Conservation (phyloP, 2,888 invertebrate genomes). For the Apodemia hepburni region DNA sequence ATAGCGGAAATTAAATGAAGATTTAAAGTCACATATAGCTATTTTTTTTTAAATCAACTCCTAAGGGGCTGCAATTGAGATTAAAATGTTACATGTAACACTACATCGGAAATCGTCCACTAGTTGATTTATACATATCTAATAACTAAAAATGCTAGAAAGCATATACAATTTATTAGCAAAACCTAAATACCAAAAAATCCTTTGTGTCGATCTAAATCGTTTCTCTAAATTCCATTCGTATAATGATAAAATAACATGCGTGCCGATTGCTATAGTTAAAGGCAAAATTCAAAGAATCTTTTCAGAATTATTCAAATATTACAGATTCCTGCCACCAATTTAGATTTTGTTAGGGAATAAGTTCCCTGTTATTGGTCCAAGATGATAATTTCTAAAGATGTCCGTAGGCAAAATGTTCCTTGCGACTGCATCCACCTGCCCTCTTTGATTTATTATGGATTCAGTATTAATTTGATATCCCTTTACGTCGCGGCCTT, state of each 20-base stretch:
- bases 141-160: too few species aligned
- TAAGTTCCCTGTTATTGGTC: constrained; percentile 36
- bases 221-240: neutral
- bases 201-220: neutral
- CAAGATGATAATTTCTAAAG: constrained; percentile 72
- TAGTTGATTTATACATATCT: too few species aligned
- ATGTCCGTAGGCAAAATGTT: constrained; percentile 71
- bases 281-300: constrained; percentile 35
- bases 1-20: too few species aligned
- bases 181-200: neutral
- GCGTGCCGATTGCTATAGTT: neutral
- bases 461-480: constrained; percentile 80
- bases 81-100: too few species aligned
- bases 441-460: constrained; percentile 78
- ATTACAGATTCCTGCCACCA: constrained; percentile 48
- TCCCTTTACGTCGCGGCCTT: constrained; percentile 77
- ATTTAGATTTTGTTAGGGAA: constrained; percentile 36
- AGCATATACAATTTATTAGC: too few species aligned
- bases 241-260: neutral
- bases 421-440: constrained; percentile 63
- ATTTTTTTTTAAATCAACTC: too few species aligned
- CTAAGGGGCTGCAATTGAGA: too few species aligned
- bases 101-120: too few species aligned
- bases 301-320: constrained; percentile 44
- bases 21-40: too few species aligned